A percentile compares a stretch with the other conserved stretches of the same genome.
These are phyloP conservation scores for Drosophila ficusphila DNA, from an alignment of 1,140 invertebrate species.

Conservation along the genomic window DNA sequence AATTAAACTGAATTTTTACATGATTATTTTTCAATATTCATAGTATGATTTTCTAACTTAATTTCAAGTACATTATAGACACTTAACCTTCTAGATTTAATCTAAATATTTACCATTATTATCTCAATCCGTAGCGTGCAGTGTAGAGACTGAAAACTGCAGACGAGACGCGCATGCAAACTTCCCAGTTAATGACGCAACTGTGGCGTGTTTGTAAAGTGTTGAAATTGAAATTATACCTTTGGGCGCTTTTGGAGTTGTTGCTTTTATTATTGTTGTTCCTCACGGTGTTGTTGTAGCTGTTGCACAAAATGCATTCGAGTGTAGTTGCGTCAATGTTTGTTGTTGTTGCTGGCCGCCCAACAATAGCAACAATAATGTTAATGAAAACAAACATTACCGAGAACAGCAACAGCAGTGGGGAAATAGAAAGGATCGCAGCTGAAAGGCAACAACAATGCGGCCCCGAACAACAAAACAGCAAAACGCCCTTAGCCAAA, in stretches of 20 bases:
- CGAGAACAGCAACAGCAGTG: slow-evolving; percentile 21
- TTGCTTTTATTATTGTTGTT: slow-evolving; percentile 27
- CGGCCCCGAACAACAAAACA: slow-evolving; percentile 24
- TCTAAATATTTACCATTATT: background rate
- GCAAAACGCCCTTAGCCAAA: slow-evolving; percentile 48
- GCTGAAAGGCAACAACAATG: slow-evolving; percentile 27
- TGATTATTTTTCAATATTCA: too few species aligned
- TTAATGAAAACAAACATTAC: slow-evolving; percentile 73
- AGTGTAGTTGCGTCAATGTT: slow-evolving; percentile 53
- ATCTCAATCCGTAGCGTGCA: background rate
- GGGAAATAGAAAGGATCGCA: slow-evolving; percentile 16
- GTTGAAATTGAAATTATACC: slow-evolving; percentile 82
- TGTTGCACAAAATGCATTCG: slow-evolving; percentile 57
- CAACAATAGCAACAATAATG: slow-evolving; percentile 66
- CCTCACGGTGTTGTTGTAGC: slow-evolving; percentile 13
- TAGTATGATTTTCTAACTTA: too few species aligned
- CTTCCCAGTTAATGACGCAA: slow-evolving; percentile 80
- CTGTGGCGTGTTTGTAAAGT: slow-evolving; percentile 81
- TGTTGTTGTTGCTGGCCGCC: slow-evolving; percentile 10
- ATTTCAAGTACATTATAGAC: too few species aligned
- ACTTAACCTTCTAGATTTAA: too few species aligned
- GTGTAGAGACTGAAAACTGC: slow-evolving; percentile 21
- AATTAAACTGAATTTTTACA: too few species aligned
- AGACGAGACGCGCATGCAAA: slow-evolving; percentile 75
- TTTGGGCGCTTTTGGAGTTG: slow-evolving; percentile 57